Base-by-base conservation (phyloP, 1,140 invertebrate genomes). In the Zaprionus kolodkinae region DNA sequence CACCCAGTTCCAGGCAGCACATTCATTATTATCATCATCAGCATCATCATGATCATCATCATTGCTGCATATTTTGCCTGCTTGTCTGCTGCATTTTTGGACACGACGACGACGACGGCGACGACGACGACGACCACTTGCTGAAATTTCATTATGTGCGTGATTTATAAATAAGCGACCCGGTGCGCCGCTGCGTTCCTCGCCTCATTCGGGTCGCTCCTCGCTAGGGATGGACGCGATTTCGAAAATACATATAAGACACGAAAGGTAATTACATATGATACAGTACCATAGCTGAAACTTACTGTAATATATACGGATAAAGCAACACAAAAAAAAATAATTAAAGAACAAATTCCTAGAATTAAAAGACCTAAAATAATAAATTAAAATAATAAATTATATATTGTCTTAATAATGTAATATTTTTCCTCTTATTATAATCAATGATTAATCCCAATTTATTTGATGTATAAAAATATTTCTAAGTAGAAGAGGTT, bases 91-190 rank as follows among this genome's bases (percentile, higher is more conserved):
- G 83, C 83, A 72, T 76, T 67, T 79, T 87, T 72, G 84, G 85
- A 72, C 63, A 84, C 83, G n/a, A 9, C 40, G 40, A 43, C 38
- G 38, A 40, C 12, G 38, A 40, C 38, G 38, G 12, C 40, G 38
- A 40, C 38, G 38, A 40, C 38, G 72, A 21, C 21, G 21, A 63
- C 84, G 83, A 88, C 84, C 84, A 87, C 84, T 87, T 87, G 84
- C 84, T 87, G 85, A 87, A 87, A 87, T 88, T 87, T 87, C 84
- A 88, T 87, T 87, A 87, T 87, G 80, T 79, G 84, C 84, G 84
- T 87, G 84, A 87, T 87, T 87, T 87, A 87, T 87, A 87, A 87
- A 87, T 88, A 87, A 88, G 80, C 80, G 72, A 33, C 59, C 12
- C 56, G 56, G 67, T 57, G 70, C 56, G 62, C 63, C 40, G 40